phyloP scores from a whole-genome alignment of 2,113 vertebrate genomes.

The Pachypanchax playfairii region DNA sequence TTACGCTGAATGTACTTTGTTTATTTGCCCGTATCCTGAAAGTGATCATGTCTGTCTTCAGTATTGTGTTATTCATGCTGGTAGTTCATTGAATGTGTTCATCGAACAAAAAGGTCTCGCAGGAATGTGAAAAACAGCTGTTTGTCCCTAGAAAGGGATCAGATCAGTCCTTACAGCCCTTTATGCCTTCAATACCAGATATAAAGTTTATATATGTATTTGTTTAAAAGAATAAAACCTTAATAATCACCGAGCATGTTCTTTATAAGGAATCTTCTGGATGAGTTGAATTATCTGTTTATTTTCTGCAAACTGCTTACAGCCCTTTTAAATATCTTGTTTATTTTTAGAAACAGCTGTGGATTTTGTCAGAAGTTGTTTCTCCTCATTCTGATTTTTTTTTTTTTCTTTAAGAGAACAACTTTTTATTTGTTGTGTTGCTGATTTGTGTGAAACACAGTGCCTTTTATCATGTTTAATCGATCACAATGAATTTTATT shows the following conservation, averaged over 20 bases:
- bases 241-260: conserved; percentile 75
- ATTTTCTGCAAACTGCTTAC: conserved; percentile 58
- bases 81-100: conserved; percentile 62
- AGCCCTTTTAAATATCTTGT: conserved; percentile 48
- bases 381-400: conserved; percentile 57
- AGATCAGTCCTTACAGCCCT: conserved; percentile 55
- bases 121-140: conserved; percentile 48
- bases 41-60: conserved; percentile 13
- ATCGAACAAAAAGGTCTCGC: conserved; percentile 25
- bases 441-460: conserved; percentile 84
- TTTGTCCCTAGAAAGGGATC: conserved; percentile 45
- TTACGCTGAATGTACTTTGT: conserved; percentile 63
- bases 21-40: conserved; percentile 28
- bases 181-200: conserved; percentile 72
- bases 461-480: conserved; percentile 74
- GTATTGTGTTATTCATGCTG: conserved; percentile 39
- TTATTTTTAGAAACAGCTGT: conserved; percentile 49
- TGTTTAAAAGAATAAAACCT: conserved; percentile 72
- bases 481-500: conserved; percentile 61
- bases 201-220: conserved; percentile 69
- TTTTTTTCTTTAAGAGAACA: conserved; percentile 49
- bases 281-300: conserved; percentile 72
- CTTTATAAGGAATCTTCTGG: conserved; percentile 73
- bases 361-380: conserved; percentile 51
- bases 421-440: conserved; percentile 52